Base-by-base conservation (phyloP, 1,140 invertebrate species). In the Euura lappo region DNA sequence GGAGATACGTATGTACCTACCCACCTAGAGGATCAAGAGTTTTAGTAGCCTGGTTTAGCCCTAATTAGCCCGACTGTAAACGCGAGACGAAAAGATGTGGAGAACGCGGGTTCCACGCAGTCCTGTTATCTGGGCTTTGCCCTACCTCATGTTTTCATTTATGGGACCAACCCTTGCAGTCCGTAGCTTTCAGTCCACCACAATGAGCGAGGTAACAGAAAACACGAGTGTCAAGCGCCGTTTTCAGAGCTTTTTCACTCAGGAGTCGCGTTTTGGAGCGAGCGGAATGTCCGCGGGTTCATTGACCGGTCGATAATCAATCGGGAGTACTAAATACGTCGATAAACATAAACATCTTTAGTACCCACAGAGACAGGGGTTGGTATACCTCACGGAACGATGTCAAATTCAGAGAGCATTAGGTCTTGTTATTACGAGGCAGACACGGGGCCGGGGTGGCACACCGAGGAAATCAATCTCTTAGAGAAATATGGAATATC, bases 401-500 rank as follows among this genome's bases (percentile, higher is more conserved):
- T 60, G 51, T 60, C 51, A 60, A 60, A 60, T 11, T 60, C 6
- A 60, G 6, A n/a, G 51, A 60, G 13, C 3, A n/a, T 60, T 60
- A 60, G 51, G 13, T 60, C 51, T 60, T 69, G 42, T 68, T 46
- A n/a, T 43, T 44, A 68, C 67, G 51, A 68, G 45, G 45, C 3
- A n/a, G 51, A 28, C 28, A 28, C 4, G 42, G 1, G 4, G 13
- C 3, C 28, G 44, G 7, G 42, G 42, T 51, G 44, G 42, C 47
- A 28, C 13, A 10, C 70, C 66, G 75, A 73, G 28, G 28, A 73
- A 79, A 79, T 79, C 77, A 81, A 77, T 75, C 73, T 76, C 71
- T 66, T 70, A 65, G 69, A 71, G 66, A 47, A 69, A 72, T 75
- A 72, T 74, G 66, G 64, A 69, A 72, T 75, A 72, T 74, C 69